Base-by-base conservation (phyloP, 2,113 vertebrate species). In the Pycnonotus jocosus region DNA sequence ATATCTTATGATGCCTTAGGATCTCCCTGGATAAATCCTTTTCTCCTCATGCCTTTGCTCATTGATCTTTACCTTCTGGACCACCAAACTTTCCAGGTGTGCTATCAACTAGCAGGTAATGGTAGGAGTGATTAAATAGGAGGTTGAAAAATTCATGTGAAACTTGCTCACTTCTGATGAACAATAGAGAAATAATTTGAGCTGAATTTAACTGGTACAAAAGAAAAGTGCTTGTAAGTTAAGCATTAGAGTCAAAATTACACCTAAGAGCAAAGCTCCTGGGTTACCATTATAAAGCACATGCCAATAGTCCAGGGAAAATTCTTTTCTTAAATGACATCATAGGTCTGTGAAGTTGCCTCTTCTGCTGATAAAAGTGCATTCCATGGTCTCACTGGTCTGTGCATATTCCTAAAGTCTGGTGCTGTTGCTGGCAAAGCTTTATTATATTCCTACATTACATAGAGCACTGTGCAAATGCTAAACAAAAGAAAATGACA, bases 401-500 rank as follows among this genome's bases (percentile, higher is more conserved):
- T 86, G 23, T 61, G 35, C 40, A 7, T 16, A 37, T 31, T 83
- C 60, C 35, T 70, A 4, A 76, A 72, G 16, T 31, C 72, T 86
- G 28, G 12, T 74, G 73, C 51, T 78, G 27, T 57, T 87, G 31
- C 57, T 90, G 57, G 65, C 53, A 85, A 82, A 91, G 38, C 30
- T 84, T 68, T 35, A 24, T 64, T 74, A 30, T 80, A 56, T 69
- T 84, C 70, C 65, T 93, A 2, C 53, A n/a, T 57, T 53, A 77
- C 45, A 80, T 6, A 82, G 68, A 91, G 40, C 22, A 18, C 79
- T 94, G 27, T 73, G 71, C 60, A 91, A 92, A 81, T 21, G 16
- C 81, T 88, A 44, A 92, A 90, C 90, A 95, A 94, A 90, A 80
- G 85, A 72, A 77, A 94, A 77, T 51, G 2, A 56, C 69, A 81